Base-by-base conservation (phyloP, 1,140 invertebrate genomes). In the Bactericera cockerelli region DNA sequence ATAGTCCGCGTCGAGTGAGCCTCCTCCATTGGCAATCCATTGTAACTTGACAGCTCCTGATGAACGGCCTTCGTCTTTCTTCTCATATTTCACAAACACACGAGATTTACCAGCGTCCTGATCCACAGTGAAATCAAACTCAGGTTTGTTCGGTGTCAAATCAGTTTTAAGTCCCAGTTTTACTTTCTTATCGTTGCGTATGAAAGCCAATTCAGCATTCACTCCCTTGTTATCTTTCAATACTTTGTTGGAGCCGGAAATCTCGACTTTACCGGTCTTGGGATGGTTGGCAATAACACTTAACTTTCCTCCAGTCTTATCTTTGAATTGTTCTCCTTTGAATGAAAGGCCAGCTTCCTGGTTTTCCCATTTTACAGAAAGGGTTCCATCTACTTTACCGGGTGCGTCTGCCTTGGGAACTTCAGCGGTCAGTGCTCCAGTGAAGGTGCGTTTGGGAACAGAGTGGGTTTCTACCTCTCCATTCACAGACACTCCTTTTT, bases 1-100 rank as follows among this genome's bases (percentile, higher is more conserved):
- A 2, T 72, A 62, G 33, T 74, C 74, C 1, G 72, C 65, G 55
- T 60, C 63, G 2, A 71, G 65, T 53, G 11, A 62, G 1, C 66
- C 66, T 42, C 64, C 65, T 11, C 61, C 63, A 49, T 63, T 58
- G 36, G 31, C 24, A n/a, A 58, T 36, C 66, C 66, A 67, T n/a
- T 59, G 55, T 1, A 62, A n/a, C 38, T 59, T 55, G 6, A 22
- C 22, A n/a, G 42, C 42, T 19, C 8, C 42, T 49, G 42, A 4
- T 4, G 62, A 10, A n/a, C 19, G n/a, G 19, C 19, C 8, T 19
- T 49, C n/a, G 19, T 49, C 42, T 49, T 49, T 49, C 19, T 22
- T 49, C 8, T 49, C 42, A 49, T 19, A 49, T 49, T 49, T 49
- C n/a, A 22, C 42, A 49, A 6, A 49, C 4, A 49, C 42, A 10